Percentiles rank a stretch among this genome's conserved stretches.
These are phyloP conservation scores for Caracal caracal DNA, from an alignment of 2,113 vertebrate species.

Conservation along the genomic window DNA sequence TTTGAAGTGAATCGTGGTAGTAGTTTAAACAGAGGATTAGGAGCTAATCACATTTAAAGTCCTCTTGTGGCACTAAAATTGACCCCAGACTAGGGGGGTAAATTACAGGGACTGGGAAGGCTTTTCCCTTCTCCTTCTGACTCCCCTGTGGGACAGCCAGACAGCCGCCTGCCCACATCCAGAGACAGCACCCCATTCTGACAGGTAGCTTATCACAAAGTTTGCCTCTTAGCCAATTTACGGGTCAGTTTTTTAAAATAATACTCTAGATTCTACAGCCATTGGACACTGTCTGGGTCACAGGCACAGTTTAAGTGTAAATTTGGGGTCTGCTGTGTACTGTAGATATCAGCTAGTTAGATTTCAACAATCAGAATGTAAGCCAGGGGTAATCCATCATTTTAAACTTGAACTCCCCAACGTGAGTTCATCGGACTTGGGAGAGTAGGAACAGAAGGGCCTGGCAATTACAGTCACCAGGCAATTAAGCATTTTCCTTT, in stretches of 20 bases:
- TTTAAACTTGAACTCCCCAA: neutral
- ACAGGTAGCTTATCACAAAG: neutral
- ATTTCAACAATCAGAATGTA: neutral
- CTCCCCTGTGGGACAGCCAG: neutral
- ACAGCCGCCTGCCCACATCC: neutral
- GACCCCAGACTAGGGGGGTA: constrained; percentile 49
- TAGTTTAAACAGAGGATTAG: constrained; percentile 76
- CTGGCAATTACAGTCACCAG: neutral
- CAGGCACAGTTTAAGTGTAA: neutral
- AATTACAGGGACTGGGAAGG: neutral
- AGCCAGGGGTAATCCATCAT: neutral
- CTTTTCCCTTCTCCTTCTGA: neutral
- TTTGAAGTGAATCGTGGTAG: constrained; percentile 73
- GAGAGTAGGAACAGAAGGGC: neutral
- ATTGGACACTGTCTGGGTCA: no score
- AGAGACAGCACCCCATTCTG: neutral
- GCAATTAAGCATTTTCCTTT: neutral
- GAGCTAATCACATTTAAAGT: constrained; percentile 72
- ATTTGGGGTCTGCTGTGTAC: neutral
- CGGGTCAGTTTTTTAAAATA: neutral
- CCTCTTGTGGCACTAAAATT: constrained; percentile 67
- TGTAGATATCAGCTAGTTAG: neutral
- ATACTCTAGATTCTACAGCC: neutral
- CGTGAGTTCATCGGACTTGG: neutral
- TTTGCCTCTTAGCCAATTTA: neutral